These are phyloP conservation scores for Darevskia nairensis DNA, from an alignment of 2,797 vertebrate genomes.

Conservation along the genomic window DNA sequence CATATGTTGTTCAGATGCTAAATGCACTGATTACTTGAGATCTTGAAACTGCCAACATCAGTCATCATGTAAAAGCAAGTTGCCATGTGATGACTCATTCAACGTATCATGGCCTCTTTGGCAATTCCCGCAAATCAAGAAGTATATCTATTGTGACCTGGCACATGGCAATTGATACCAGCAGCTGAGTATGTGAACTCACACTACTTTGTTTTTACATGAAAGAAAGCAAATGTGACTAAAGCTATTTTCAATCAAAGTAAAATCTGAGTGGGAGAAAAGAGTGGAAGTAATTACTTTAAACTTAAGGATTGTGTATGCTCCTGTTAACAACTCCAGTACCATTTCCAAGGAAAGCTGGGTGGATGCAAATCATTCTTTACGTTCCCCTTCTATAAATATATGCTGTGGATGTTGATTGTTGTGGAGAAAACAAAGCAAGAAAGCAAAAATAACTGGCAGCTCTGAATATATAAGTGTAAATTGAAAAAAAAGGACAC, in stretches of 20 bases:
- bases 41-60: neutral
- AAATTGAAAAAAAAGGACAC: neutral
- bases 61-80: neutral
- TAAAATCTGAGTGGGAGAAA: neutral
- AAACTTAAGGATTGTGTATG: conserved; percentile 10
- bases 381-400: conserved; percentile 16
- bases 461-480: neutral
- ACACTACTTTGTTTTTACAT: neutral
- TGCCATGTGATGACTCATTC: neutral
- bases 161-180: neutral
- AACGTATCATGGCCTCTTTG: neutral
- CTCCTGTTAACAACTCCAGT: neutral
- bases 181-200: neutral
- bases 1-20: neutral
- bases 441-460: conserved; percentile 1
- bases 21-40: neutral
- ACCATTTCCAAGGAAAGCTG: neutral
- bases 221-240: conserved; percentile 31
- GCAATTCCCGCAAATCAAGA: neutral
- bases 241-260: neutral
- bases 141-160: neutral
- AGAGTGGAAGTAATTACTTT: conserved; percentile 25
- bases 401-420: conserved; percentile 1
- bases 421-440: conserved; percentile 13
- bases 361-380: neutral